Conservation (phyloP, 2,797 vertebrate species). For the Sebastes cheni region DNA sequence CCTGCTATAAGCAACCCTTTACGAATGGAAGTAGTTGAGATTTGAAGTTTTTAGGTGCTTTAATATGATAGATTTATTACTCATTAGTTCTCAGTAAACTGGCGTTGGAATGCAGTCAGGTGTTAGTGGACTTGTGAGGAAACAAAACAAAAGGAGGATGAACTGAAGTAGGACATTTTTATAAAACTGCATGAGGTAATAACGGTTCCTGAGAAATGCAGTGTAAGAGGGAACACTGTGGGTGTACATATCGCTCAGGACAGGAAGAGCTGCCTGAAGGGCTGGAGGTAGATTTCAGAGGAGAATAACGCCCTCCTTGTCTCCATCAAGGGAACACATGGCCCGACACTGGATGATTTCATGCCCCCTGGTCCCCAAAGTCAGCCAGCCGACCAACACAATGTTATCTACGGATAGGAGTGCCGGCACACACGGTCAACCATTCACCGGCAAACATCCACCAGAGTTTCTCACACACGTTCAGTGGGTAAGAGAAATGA, state of each 20-base stretch:
- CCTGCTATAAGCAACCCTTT: neutral
- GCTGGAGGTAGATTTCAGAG: constrained; percentile 48
- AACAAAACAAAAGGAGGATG: constrained; percentile 9
- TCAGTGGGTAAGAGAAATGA: constrained; percentile 33
- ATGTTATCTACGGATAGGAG: constrained; percentile 78
- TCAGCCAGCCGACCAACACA: constrained; percentile 65
- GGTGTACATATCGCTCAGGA: neutral
- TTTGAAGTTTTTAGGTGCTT: neutral
- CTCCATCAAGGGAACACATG: constrained; percentile 60
- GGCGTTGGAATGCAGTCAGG: neutral
- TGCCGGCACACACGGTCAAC: constrained; percentile 52
- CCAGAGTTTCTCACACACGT: constrained; percentile 58
- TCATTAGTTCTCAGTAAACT: neutral
- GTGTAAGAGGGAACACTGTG: neutral
- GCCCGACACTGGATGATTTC: constrained; percentile 60
- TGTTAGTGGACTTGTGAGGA: neutral
- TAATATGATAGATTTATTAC: neutral
- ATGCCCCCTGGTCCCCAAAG: constrained; percentile 46
- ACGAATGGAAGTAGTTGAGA: neutral
- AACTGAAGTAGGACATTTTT: too few species aligned
- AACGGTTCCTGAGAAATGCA: constrained; percentile 34
- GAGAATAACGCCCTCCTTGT: constrained; percentile 57
- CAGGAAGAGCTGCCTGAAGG: constrained; percentile 56
- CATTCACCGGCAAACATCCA: constrained; percentile 36
- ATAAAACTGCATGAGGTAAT: neutral